A percentile compares a stretch with the other conserved stretches of the same genome.
These are phyloP conservation scores for Hemistola chrysoprasaria DNA, from an alignment of 2,888 invertebrate species.

Conservation along the genomic window DNA sequence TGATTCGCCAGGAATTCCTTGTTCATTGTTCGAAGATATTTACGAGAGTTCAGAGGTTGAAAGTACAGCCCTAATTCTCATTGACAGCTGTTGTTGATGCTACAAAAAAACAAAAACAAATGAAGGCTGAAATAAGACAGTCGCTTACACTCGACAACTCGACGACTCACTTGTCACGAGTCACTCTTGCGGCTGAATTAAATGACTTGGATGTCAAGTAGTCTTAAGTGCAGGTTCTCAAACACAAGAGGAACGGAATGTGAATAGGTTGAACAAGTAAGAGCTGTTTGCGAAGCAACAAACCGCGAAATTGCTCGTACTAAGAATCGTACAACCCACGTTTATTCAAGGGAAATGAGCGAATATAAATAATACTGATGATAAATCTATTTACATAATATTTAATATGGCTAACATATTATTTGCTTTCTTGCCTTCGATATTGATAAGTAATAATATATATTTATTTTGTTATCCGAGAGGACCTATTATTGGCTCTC, in stretches of 20 bases:
- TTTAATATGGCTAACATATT: neutral
- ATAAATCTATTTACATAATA: neutral
- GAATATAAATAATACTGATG: conserved; percentile 1
- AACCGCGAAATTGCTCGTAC: conserved; percentile 26
- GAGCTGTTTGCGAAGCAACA: conserved; percentile 22
- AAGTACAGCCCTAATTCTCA: conserved; percentile 1
- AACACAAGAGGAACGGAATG: conserved; percentile 17
- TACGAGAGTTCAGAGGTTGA: conserved; percentile 11
- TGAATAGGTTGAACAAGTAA: conserved; percentile 19
- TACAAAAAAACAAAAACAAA: no score
- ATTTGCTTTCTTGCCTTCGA: no score
- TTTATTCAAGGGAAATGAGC: neutral
- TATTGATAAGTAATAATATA: no score
- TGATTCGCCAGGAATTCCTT: conserved; percentile 7
- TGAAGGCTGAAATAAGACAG: no score
- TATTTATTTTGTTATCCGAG: no score
- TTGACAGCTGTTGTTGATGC: no score
- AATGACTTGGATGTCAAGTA: conserved; percentile 6
- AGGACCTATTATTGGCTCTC: no score
- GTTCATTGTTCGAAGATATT: conserved; percentile 10
- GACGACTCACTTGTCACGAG: neutral
- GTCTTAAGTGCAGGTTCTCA: conserved; percentile 4
- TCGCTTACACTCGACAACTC: neutral
- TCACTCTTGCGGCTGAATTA: conserved; percentile 1
- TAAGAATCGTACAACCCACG: conserved; percentile 3